Evolutionary conservation across 2,797 vertebrate species (phyloP).

Genomic region (Lutjanus argentimaculatus): DNA sequence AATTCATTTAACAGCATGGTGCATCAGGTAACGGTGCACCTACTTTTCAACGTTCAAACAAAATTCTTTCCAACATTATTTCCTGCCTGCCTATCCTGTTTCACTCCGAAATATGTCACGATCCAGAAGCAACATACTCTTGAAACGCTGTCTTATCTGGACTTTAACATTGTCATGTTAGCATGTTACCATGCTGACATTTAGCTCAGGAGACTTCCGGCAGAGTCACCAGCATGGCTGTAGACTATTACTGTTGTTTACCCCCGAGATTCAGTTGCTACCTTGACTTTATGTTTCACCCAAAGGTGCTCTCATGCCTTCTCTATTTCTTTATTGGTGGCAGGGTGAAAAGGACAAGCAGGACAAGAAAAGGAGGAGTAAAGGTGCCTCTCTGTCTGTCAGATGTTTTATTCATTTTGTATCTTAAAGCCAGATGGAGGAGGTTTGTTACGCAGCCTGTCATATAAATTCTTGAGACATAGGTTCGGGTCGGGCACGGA

Average conservation of each 20-base stretch:
- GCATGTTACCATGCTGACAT: not conserved
- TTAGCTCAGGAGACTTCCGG: not conserved
- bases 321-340: slow-evolving; percentile 42
- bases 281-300: not conserved
- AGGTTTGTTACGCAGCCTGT: slow-evolving; percentile 64
- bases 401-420: slow-evolving; percentile 74
- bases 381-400: slow-evolving; percentile 73
- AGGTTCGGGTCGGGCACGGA: slow-evolving; percentile 31
- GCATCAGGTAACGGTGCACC: no score
- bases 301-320: slow-evolving; percentile 22
- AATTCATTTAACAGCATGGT: no score
- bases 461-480: slow-evolving; percentile 64
- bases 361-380: slow-evolving; percentile 29
- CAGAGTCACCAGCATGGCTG: not conserved
- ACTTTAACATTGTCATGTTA: no score
- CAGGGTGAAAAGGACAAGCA: slow-evolving; percentile 51
- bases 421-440: slow-evolving; percentile 73
- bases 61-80: no score
- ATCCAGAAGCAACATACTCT: no score
- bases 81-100: no score
- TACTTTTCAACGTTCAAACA: no score
- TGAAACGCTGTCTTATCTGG: no score
- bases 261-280: not conserved
- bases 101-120: no score
- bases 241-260: not conserved